phyloP scores from a whole-genome alignment of 2,797 vertebrate genomes.

The Bradypodion pumilum region DNA sequence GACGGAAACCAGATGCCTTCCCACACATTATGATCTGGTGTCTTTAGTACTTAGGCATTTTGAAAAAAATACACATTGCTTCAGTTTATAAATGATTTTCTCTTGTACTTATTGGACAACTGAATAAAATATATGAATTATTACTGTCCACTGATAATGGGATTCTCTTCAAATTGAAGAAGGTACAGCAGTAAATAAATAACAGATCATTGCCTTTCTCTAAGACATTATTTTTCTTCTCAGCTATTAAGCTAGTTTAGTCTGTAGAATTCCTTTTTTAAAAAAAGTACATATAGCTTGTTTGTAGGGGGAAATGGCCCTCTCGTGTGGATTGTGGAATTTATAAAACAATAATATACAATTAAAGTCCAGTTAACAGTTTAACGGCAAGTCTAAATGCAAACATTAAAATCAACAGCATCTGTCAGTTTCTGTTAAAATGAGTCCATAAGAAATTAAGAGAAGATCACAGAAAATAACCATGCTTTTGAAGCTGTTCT shows the following conservation, averaged over 20 bases:
- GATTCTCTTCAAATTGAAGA: neutral
- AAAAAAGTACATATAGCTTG: neutral
- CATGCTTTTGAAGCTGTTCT: neutral
- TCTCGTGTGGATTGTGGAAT: neutral
- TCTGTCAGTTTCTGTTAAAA: neutral
- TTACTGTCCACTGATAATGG: neutral
- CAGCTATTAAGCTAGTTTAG: neutral
- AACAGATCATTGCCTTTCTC: neutral
- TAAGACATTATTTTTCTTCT: neutral
- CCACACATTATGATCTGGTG: neutral
- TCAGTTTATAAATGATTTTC: too few species aligned
- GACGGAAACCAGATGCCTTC: too few species aligned
- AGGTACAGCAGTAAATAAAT: neutral
- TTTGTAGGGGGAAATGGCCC: neutral
- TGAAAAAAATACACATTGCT: neutral
- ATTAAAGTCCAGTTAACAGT: neutral
- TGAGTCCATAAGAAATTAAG: neutral
- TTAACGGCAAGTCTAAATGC: neutral
- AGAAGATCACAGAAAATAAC: neutral
- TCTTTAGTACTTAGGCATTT: neutral
- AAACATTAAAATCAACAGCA: neutral
- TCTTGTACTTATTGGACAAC: neutral
- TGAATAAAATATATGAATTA: neutral
- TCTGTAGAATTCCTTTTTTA: neutral
- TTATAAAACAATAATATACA: neutral